Evolutionary conservation across 2,888 invertebrate genomes (phyloP).

Genomic region (Tetrapedia diversipes): DNA sequence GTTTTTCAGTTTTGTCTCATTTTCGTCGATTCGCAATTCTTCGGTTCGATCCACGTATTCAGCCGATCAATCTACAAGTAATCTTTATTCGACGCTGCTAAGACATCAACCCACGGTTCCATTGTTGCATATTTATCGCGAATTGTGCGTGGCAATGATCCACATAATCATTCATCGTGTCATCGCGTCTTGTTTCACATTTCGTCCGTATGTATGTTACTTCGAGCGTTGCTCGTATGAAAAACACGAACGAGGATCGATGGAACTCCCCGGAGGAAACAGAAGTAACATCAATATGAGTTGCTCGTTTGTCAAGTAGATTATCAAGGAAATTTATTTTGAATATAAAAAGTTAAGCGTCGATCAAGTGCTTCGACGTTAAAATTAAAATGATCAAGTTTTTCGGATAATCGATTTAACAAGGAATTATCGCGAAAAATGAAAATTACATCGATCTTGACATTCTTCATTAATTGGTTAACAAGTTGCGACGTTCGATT

Average conservation of each 20-base stretch:
- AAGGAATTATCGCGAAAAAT: not conserved
- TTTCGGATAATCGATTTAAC: too few species aligned
- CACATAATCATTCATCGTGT: slow-evolving; percentile 71
- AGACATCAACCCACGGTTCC: slow-evolving; percentile 64
- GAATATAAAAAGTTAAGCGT: too few species aligned
- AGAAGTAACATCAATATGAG: too few species aligned
- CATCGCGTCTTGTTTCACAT: slow-evolving; percentile 45
- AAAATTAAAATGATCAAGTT: too few species aligned
- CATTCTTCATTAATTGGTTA: too few species aligned
- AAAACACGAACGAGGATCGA: not conserved
- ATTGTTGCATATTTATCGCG: slow-evolving; percentile 74
- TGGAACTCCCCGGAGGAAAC: too few species aligned
- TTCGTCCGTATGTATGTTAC: slow-evolving; percentile 16
- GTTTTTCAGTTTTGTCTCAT: too few species aligned
- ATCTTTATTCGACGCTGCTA: slow-evolving; percentile 46
- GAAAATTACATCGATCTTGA: too few species aligned
- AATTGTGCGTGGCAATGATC: slow-evolving; percentile 77
- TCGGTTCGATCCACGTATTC: not conserved
- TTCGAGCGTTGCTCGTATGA: slow-evolving; percentile 8
- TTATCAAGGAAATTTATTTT: too few species aligned
- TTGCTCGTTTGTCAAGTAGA: too few species aligned
- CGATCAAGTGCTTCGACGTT: too few species aligned
- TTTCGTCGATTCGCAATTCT: not conserved
- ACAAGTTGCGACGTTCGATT: not conserved
- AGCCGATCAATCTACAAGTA: slow-evolving; percentile 7